Evolutionary conservation across 1,140 invertebrate species (phyloP).

Genomic region (Bombus vancouverensis): DNA sequence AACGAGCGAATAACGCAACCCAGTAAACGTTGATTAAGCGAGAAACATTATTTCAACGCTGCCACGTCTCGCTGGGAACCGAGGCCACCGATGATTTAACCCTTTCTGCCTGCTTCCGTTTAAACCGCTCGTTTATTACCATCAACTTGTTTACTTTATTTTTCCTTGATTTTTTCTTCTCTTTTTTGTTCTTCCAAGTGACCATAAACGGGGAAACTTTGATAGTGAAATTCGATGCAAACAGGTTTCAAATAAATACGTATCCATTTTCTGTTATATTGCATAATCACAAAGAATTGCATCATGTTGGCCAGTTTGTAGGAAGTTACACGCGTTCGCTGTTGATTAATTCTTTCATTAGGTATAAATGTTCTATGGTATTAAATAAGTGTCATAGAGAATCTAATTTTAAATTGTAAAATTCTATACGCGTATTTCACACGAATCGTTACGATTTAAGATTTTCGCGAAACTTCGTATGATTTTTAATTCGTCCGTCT

Average conservation of each 20-base stretch:
- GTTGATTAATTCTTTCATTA: neutral
- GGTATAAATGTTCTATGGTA: neutral
- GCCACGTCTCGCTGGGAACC: neutral
- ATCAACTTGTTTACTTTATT: neutral
- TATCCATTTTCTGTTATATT: neutral
- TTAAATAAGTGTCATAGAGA: neutral
- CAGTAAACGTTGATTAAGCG: conserved; percentile 36
- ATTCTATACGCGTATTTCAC: neutral
- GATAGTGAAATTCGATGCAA: neutral
- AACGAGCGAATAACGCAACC: conserved; percentile 24
- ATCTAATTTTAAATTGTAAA: neutral
- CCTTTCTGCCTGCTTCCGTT: neutral
- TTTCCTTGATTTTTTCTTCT: neutral
- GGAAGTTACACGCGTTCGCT: neutral
- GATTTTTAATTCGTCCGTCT: neutral
- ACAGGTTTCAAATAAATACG: neutral
- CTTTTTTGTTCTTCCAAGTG: no score
- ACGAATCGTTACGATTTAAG: neutral
- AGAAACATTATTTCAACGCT: conserved; percentile 33
- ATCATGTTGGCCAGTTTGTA: neutral
- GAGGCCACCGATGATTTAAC: conserved; percentile 18
- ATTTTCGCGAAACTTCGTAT: neutral
- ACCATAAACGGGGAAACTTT: neutral
- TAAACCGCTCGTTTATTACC: neutral
- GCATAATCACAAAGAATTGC: neutral